phyloP scores from a whole-genome alignment of 2,113 vertebrate species.

The Amia ocellicauda region DNA sequence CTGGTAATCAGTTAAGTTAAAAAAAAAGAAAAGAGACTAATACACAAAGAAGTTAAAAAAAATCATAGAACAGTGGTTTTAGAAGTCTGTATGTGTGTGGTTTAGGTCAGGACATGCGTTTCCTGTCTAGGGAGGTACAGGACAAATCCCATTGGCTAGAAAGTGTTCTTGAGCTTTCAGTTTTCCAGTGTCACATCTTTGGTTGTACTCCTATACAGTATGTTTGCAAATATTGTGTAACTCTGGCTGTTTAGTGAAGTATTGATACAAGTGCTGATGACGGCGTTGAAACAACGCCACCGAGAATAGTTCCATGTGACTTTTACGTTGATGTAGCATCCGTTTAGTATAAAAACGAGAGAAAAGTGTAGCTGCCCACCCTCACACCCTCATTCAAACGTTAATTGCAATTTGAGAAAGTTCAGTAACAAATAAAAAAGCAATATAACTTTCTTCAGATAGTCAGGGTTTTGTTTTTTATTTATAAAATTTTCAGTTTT shows the following conservation, averaged over 20 bases:
- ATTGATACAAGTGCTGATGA: no score
- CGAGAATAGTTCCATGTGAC: neutral
- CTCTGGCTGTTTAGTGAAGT: neutral
- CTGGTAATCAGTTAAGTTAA: slow-evolving; percentile 5
- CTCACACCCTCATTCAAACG: slow-evolving; percentile 5
- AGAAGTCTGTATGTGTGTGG: slow-evolving; percentile 19
- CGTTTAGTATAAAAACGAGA: slow-evolving; percentile 5
- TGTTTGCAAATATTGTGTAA: neutral
- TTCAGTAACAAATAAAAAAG: slow-evolving; percentile 23
- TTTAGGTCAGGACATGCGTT: slow-evolving; percentile 10
- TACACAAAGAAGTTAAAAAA: neutral
- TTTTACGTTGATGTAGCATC: neutral
- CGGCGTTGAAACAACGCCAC: no score
- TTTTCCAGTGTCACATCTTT: slow-evolving; percentile 31
- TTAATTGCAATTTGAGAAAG: neutral
- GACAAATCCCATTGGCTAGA: slow-evolving; percentile 6
- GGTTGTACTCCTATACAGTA: slow-evolving; percentile 14
- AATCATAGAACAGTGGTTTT: slow-evolving; percentile 9
- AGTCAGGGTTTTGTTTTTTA: slow-evolving; percentile 3
- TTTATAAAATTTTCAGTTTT: neutral
- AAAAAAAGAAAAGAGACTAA: slow-evolving; percentile 23
- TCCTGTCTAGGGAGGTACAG: neutral
- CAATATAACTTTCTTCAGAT: slow-evolving; percentile 18
- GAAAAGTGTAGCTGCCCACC: neutral
- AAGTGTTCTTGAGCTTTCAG: neutral